Evolutionary conservation across 2,888 invertebrate genomes (phyloP).

Genomic region (Tachystola acroxantha): DNA sequence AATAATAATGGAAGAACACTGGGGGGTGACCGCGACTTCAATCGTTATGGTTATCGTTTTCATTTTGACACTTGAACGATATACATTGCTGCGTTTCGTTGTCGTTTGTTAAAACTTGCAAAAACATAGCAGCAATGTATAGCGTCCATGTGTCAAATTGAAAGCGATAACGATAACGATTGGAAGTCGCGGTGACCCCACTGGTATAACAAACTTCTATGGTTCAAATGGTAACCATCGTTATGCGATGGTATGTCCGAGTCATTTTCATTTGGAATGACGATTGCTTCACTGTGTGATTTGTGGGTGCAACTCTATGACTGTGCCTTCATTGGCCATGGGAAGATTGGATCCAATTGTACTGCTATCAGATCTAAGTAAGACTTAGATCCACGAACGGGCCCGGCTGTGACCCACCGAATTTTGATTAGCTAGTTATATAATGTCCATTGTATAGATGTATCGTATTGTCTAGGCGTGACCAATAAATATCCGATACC

Average conservation of each 20-base stretch:
- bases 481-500: slow-evolving; percentile 33
- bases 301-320: slow-evolving; percentile 24
- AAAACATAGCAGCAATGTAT: too few species aligned
- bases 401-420: slow-evolving; percentile 28
- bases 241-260: slow-evolving; percentile 6
- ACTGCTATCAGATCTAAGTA: slow-evolving; percentile 23
- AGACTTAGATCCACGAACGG: slow-evolving; percentile 22
- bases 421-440: slow-evolving; percentile 31
- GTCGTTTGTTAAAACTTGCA: too few species aligned
- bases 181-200: too few species aligned
- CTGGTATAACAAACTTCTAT: too few species aligned
- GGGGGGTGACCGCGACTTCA: too few species aligned
- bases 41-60: too few species aligned
- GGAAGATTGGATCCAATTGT: slow-evolving; percentile 30
- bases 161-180: too few species aligned
- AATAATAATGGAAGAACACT: too few species aligned
- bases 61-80: too few species aligned
- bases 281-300: slow-evolving; percentile 32
- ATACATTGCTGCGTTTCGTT: too few species aligned
- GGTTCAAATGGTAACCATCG: slow-evolving; percentile 7
- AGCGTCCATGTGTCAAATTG: too few species aligned
- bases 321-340: slow-evolving; percentile 39
- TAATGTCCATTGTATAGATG: slow-evolving; percentile 31
- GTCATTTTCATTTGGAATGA: slow-evolving; percentile 14
- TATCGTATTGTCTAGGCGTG: slow-evolving; percentile 30